These are phyloP conservation scores for Harpalus rubripes DNA, from an alignment of 2,888 invertebrate genomes.

Conservation along the genomic window DNA sequence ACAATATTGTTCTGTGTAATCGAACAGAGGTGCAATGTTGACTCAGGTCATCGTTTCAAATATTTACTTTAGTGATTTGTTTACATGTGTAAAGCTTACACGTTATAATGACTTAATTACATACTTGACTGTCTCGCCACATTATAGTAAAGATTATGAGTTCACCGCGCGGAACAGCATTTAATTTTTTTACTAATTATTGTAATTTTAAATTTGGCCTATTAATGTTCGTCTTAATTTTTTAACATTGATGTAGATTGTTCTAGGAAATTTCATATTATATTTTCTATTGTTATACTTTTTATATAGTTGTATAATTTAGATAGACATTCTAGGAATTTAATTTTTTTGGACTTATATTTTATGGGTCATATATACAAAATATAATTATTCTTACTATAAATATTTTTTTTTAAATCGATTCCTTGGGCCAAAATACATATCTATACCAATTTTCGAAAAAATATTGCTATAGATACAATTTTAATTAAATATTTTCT, in stretches of 20 bases:
- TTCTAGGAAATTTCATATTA: background rate
- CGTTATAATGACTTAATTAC: constrained; percentile 63
- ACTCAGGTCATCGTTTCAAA: constrained; percentile 67
- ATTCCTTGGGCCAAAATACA: no score
- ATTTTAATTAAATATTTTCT: no score
- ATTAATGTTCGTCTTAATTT: constrained; percentile 22
- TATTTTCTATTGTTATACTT: constrained; percentile 10
- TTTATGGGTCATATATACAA: background rate
- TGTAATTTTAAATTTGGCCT: constrained; percentile 30
- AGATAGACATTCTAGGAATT: background rate
- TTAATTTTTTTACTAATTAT: constrained; percentile 54
- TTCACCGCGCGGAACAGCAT: constrained; percentile 28
- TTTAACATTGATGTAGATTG: constrained; percentile 1
- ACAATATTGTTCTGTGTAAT: constrained; percentile 61
- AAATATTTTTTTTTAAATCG: no score
- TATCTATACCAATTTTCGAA: no score
- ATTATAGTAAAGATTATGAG: constrained; percentile 49
- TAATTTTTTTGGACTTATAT: background rate
- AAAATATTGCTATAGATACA: no score
- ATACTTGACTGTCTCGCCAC: constrained; percentile 53
- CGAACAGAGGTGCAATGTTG: constrained; percentile 60
- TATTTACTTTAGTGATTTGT: constrained; percentile 67
- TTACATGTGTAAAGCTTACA: constrained; percentile 63
- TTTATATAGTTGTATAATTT: background rate
- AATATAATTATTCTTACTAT: no score